Base-by-base conservation (phyloP, 1,140 invertebrate species). In the Bombus impatiens region DNA sequence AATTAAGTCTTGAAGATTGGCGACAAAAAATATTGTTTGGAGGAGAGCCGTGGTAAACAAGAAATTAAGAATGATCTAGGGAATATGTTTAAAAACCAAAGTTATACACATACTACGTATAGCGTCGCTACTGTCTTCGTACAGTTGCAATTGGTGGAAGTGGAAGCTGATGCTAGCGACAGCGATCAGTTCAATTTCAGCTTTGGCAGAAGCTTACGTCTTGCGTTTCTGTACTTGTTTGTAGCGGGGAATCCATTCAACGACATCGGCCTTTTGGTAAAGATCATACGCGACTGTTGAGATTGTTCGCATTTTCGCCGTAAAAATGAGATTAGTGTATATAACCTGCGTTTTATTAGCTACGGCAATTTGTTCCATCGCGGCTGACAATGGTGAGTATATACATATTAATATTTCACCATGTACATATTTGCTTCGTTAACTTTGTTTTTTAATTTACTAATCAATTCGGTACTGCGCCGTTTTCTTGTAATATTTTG, bases 71-170 rank as follows among this genome's bases (percentile, higher is more conserved):
- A 22, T 53, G 47, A 72, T 25, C 83, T 85, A 71, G 83, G 68
- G 79, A 72, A 82, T 78, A 28, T 44, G 0, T 57, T 82, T 35
- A 22, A 86, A 74, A 81, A 57, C 37, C 40, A n/a, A 78, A 78
- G 47, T 74, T 74, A 8, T 35, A 35, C 22, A 53, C 76, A 53
- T 53, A 53, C 5, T 53, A 53, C 47, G 47, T 53, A 70, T 32
- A 65, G 86, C 53, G 86, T 88, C 86, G 86, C 86, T 35, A 82
- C 65, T 62, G 84, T 86, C 74, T 76, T 81, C 42, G 5, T 53
- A 71, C 25, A 74, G 86, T 79, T 87, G 78, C 67, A 78, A 74
- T 84, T 84, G 53, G 47, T 53, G 47, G 47, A 53, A 53, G 67
- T 78, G 62, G 81, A 78, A 32, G 67, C 44, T 42, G 82, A 78